Conservation (phyloP, 2,797 vertebrate species). For the Smutsia gigantea region DNA sequence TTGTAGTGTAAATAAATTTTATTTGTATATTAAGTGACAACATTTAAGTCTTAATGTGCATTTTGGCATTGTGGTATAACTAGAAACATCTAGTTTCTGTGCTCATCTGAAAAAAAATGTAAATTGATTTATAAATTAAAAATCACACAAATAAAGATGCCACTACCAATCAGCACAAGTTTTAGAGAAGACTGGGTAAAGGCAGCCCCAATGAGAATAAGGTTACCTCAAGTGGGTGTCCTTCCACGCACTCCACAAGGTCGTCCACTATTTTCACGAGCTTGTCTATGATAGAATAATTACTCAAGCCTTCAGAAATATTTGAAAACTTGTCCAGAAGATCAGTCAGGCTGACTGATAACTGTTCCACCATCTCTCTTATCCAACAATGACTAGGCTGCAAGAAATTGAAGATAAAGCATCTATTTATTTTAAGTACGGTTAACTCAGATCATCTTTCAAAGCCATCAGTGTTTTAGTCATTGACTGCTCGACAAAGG, state of each 20-base stretch:
- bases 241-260: slow-evolving; percentile 85
- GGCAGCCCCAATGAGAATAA: neutral
- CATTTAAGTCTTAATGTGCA: neutral
- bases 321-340: slow-evolving; percentile 88
- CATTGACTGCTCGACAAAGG: neutral
- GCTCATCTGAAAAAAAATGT: neutral
- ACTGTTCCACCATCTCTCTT: slow-evolving; percentile 87
- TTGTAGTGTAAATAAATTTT: neutral
- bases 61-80: neutral
- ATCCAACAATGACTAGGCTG: slow-evolving; percentile 90
- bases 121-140: neutral
- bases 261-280: slow-evolving; percentile 88
- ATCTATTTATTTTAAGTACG: slow-evolving; percentile 67
- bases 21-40: slow-evolving; percentile 17
- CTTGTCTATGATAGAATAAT: slow-evolving; percentile 89
- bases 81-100: slow-evolving; percentile 1
- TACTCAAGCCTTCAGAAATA: slow-evolving; percentile 89
- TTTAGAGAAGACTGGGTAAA: slow-evolving; percentile 13
- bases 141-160: neutral
- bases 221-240: slow-evolving; percentile 86
- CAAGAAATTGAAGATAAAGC: slow-evolving; percentile 73
- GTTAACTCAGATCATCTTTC: neutral
- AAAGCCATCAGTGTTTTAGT: neutral
- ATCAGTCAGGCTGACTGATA: slow-evolving; percentile 86
- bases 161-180: neutral